Evolutionary conservation across 2,113 vertebrate genomes (phyloP), one percentile per base, ranked within the genome.

Genomic region (Stigmatopora argus): DNA sequence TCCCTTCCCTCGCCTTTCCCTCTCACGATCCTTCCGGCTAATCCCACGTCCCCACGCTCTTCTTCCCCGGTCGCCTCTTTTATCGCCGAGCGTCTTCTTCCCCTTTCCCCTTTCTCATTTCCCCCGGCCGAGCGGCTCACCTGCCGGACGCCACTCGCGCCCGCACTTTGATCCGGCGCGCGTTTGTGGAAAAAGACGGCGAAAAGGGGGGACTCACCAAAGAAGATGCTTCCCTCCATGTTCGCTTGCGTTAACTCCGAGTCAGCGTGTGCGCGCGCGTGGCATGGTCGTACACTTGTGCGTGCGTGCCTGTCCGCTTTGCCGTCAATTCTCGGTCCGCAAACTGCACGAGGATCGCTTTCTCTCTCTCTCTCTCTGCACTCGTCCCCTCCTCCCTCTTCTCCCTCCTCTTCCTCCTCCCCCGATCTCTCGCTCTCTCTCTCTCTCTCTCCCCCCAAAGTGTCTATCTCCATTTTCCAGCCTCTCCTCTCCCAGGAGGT

Each of bases 211-310:
- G 26, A 98, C 95, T 98, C 91, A 98, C 96, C 96, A 87, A 98
- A 95, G 93, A 96, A 98, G 94, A 98, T 96, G 91, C 91, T 96
- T 93, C 92, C 93, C 90, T 94, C 94, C 95, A 95, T 94, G 81
- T 85, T 92, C 91, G 91, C 92, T 91, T 90, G 89, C 83, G 85
- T 88, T 91, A 91, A 85, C 83, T 87, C 89, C 89, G 91, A 87
- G 86, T 83, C 77, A 90, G 88, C 87, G 79, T 73, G 77, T 78
- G 78, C 70, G 68, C 77, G 78, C 71, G 81, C 86, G 82, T 79
- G 67, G 79, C 89, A 90, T 91, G 80, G 89, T 90, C 93, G 90
- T 92, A 87, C 92, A 73, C 86, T 87, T 81, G 78, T 78, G 79
- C 41, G 69, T 73, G 75, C 38, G 45, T 74, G 81, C 75, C 71